Base-by-base conservation (phyloP, 1,140 invertebrate species). In the Lepidurus arcticus region DNA sequence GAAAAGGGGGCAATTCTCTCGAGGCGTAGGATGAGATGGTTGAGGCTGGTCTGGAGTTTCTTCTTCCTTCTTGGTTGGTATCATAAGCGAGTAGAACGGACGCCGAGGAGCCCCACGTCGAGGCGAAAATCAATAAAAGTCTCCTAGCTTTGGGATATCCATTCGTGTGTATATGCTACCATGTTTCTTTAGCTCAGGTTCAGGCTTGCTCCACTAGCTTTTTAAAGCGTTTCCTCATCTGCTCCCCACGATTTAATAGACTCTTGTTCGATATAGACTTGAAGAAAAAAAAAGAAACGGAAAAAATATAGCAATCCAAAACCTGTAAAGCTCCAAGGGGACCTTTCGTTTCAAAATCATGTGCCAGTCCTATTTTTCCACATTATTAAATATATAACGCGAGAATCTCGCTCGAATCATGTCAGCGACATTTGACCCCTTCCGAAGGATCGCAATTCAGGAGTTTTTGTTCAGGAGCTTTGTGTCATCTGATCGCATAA, bases 101-200 rank as follows among this genome's bases (percentile, higher is more conserved):
- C 47, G 26, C 26, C 26, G 13, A 65, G 47, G 21, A 65, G n/a
- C 53, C 53, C 53, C 21, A 16, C 16, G 53, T n/a, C 53, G 16
- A 65, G 53, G 21, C 53, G 53, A 65, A 65, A 65, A 65, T 65
- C 53, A 65, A 65, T 65, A 65, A 65, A 65, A 21, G 53, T n/a
- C 53, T 65, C 9, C 16, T 65, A 65, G 53, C 53, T 65, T 65
- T 65, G 16, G n/a, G 53, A 16, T 16, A 21, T 65, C 16, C n/a
- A 16, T 65, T n/a, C 21, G 53, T 16, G 45, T 11, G 45, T 16
- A 16, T 47, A 65, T 13, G 53, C 21, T 65, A n/a, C 13, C 53
- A 65, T 21, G 53, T 65, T 65, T 65, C 21, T 21, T n/a, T 9
- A 21, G n/a, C 53, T 11, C 53, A 65, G 13, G 21, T 21, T 65